A percentile compares a stretch with the other conserved stretches of the same genome.
These are phyloP conservation scores for Spodoptera littoralis DNA, from an alignment of 2,888 invertebrate genomes.

Conservation along the genomic window DNA sequence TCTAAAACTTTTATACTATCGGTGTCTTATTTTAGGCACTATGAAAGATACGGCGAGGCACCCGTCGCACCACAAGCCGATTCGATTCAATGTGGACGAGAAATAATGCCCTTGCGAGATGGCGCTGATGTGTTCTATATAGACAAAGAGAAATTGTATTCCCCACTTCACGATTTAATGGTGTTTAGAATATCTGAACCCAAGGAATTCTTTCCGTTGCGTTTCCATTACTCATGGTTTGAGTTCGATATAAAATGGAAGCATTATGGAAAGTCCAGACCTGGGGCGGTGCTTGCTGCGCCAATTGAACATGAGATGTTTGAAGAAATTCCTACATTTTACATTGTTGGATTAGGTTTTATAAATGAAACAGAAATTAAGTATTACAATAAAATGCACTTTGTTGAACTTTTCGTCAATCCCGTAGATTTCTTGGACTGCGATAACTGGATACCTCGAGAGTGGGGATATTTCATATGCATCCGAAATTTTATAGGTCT, in stretches of 20 bases:
- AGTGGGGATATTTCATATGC: slow-evolving; percentile 11
- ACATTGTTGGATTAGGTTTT: neutral
- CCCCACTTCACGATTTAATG: slow-evolving; percentile 7
- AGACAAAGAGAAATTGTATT: neutral
- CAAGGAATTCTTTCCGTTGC: too few species aligned
- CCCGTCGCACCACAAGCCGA: too few species aligned
- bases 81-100: neutral
- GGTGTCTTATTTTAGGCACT: too few species aligned
- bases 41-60: neutral
- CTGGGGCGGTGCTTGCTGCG: neutral
- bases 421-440: neutral
- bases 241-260: neutral
- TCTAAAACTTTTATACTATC: neutral
- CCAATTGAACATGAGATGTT: neutral
- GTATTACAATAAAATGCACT: neutral
- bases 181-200: neutral
- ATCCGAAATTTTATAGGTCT: neutral
- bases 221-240: too few species aligned
- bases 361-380: neutral
- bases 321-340: neutral
- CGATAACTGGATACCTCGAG: slow-evolving; percentile 7
- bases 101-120: neutral
- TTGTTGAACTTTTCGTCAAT: too few species aligned
- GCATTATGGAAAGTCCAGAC: too few species aligned
- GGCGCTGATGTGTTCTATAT: neutral